Evolutionary conservation across 2,888 invertebrate species (phyloP), one percentile per base, ranked within the genome.

Genomic region (Ashinkailepas kermadecensis): DNA sequence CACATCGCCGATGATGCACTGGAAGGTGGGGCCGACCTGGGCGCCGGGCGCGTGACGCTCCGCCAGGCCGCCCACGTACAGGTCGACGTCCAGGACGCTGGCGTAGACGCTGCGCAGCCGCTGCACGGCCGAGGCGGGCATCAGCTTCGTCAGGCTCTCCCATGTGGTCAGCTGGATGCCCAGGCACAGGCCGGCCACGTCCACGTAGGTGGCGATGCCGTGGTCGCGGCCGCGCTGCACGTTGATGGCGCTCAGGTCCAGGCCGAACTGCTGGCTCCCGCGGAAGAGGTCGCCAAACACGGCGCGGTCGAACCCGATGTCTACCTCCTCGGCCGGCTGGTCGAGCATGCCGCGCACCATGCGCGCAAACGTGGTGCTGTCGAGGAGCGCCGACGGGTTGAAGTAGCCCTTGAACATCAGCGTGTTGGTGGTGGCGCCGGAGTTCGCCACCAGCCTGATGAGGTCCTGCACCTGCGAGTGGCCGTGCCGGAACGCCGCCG

Each of bases 161-260:
- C 79, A 79, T 6, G n/a, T 11, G 13, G 23, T 25, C n/a, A 25
- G 15, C 25, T 12, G 10, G 6, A 13, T 23, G 15, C n/a, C 54
- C 11, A 80, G 81, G 58, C 83, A 82, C 12, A 67, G 80, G 12
- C 15, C 67, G 9, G 81, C 62, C 64, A 82, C 80, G 7, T 81
- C 74, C 58, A 82, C 81, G 81, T 83, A 83, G 6, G 83, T 79
- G 11, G 81, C 80, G 54, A 82, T 81, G 64, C 79, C 83, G 79
- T 84, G 83, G 56, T 84, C 82, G 18, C 84, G 78, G 6, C 80
- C 83, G 25, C 83, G 64, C 80, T 84, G 82, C 21, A 78, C 82
- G 80, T 83, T 84, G 54, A 84, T 80, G n/a, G 83, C 83, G 18
- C 82, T 54, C 80, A 84, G 80, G 21, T 83, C 84, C 81, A 83